Conservation (phyloP, 2,797 vertebrate species). For the Phoxinus dragarum region DNA sequence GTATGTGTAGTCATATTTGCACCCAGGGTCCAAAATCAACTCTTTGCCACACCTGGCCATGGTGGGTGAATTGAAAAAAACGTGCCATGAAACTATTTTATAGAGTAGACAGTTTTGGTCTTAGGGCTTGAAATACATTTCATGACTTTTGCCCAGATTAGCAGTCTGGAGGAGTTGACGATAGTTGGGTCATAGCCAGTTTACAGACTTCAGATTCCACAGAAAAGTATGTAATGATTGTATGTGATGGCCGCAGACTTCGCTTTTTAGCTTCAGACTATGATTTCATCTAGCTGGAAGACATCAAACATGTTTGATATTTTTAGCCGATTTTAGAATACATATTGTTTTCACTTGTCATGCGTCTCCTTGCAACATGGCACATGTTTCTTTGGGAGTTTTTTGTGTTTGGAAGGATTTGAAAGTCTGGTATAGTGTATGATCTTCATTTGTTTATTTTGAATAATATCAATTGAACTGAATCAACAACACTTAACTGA, state of each 20-base stretch:
- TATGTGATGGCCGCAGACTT: background rate
- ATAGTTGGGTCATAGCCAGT: background rate
- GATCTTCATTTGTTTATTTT: background rate
- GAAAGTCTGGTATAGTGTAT: background rate
- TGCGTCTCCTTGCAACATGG: background rate
- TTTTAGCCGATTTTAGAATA: background rate
- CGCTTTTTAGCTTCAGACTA: background rate
- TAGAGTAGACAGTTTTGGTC: background rate
- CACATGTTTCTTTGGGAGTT: background rate
- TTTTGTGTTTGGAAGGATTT: background rate
- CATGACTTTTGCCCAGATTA: background rate
- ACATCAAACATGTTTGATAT: background rate
- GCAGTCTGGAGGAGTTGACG: background rate
- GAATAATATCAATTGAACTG: background rate
- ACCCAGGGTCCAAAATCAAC: background rate
- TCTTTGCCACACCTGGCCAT: background rate
- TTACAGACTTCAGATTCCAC: background rate
- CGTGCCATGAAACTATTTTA: slow-evolving; percentile 5
- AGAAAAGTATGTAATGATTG: no score
- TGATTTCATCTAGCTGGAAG: background rate
- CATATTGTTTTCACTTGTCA: background rate
- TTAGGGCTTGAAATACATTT: background rate
- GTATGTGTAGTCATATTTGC: background rate
- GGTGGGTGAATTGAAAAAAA: slow-evolving; percentile 1
- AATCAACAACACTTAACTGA: background rate